Percentiles rank a stretch among this genome's conserved stretches.
phyloP scores from a whole-genome alignment of 1,140 invertebrate species.

The Drosophila lini region DNA sequence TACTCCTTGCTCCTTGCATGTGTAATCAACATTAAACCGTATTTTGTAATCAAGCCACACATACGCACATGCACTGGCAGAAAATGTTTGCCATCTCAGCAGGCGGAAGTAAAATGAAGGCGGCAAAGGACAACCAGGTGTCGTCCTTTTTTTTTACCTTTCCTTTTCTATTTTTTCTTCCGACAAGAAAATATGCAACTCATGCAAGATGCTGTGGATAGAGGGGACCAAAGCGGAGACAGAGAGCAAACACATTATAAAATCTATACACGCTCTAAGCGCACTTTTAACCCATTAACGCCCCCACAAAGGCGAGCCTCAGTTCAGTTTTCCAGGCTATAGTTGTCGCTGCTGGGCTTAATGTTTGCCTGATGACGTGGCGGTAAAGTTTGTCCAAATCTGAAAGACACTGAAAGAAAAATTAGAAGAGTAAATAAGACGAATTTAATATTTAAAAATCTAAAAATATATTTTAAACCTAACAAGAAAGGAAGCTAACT shows the following conservation, averaged over 20 bases:
- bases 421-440: background rate
- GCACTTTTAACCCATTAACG: conserved; percentile 81
- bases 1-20: conserved; percentile 54
- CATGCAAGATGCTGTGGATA: conserved; percentile 41
- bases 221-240: background rate
- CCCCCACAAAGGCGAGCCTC: conserved; percentile 49
- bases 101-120: conserved; percentile 62
- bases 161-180: background rate
- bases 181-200: conserved; percentile 58
- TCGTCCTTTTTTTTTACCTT: conserved; percentile 56
- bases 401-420: conserved; percentile 1
- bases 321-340: conserved; percentile 24
- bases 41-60: conserved; percentile 76
- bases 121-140: conserved; percentile 55
- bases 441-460: background rate
- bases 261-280: conserved; percentile 79
- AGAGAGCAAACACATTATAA: conserved; percentile 74
- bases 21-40: conserved; percentile 82
- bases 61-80: conserved; percentile 28
- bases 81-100: conserved; percentile 70
- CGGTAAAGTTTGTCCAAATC: conserved; percentile 57
- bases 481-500: no score
- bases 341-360: conserved; percentile 47
- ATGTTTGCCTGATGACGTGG: conserved; percentile 70
- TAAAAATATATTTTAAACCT: background rate